Evolutionary conservation across 2,797 vertebrate genomes (phyloP).

Genomic region (Poliocrania exsul): DNA sequence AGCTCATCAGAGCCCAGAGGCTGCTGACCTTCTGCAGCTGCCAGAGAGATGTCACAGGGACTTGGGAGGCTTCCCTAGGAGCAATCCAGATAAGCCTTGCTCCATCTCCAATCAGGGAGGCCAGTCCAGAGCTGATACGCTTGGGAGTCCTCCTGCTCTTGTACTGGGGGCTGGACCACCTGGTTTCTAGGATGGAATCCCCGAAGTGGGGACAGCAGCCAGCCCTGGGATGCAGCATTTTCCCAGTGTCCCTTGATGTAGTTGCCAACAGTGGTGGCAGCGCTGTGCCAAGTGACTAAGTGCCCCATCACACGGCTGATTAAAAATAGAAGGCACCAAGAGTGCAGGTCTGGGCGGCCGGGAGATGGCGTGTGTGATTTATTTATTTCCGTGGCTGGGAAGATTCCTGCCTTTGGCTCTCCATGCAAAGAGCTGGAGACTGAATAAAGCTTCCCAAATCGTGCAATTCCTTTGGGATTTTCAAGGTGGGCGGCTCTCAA

Average conservation of each 20-base stretch:
- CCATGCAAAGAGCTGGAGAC: rapidly evolving
- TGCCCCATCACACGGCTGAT: rapidly evolving
- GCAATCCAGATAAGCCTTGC: rapidly evolving
- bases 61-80: neutral
- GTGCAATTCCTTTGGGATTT: neutral
- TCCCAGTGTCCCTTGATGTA: rapidly evolving
- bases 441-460: neutral
- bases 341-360: neutral
- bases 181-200: neutral
- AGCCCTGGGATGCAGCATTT: neutral
- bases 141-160: neutral
- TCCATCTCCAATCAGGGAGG: neutral
- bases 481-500: neutral
- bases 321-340: rapidly evolving
- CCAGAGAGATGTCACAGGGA: rapidly evolving
- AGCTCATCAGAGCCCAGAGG: neutral
- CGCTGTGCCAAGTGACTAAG: neutral
- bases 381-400: neutral
- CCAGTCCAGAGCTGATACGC: neutral
- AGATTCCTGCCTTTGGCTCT: neutral
- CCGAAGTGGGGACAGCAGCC: neutral
- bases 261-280: neutral
- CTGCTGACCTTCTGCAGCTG: neutral
- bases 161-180: neutral
- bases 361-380: constrained; percentile 51